Conservation (phyloP, 2,113 vertebrate genomes). For the Proterorhinus semilunaris region DNA sequence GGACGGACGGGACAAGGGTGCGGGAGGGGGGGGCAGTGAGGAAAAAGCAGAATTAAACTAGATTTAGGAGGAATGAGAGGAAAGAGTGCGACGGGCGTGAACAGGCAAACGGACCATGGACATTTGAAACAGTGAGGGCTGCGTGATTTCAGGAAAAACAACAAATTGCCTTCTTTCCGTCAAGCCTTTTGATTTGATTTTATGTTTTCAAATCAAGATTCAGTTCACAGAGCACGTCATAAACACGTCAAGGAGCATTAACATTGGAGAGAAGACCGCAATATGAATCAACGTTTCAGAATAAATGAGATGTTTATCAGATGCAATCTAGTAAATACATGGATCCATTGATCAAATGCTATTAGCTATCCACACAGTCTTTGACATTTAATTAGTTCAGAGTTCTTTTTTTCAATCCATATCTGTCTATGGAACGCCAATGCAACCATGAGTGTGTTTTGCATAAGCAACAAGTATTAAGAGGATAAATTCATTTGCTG, state of each 20-base stretch:
- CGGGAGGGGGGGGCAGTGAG: slow-evolving; percentile 21
- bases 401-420: background rate
- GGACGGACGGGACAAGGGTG: slow-evolving; percentile 25
- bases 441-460: background rate
- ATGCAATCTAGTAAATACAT: slow-evolving; percentile 16
- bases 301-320: no score
- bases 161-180: no score
- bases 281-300: no score
- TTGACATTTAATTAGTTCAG: slow-evolving; percentile 56
- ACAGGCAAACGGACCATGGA: slow-evolving; percentile 13
- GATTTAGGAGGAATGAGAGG: slow-evolving; percentile 11
- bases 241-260: no score
- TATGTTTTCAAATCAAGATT: no score
- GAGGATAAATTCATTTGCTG: no score
- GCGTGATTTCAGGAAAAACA: no score
- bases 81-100: slow-evolving; percentile 1
- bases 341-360: slow-evolving; percentile 37
- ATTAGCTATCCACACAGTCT: slow-evolving; percentile 38
- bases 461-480: no score
- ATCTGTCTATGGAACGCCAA: slow-evolving; percentile 20
- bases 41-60: slow-evolving; percentile 14
- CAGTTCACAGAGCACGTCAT: no score
- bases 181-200: no score
- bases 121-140: background rate
- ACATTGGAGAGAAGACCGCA: no score